Conservation (phyloP, 2,797 vertebrate genomes). For the Amniataba percoides region DNA sequence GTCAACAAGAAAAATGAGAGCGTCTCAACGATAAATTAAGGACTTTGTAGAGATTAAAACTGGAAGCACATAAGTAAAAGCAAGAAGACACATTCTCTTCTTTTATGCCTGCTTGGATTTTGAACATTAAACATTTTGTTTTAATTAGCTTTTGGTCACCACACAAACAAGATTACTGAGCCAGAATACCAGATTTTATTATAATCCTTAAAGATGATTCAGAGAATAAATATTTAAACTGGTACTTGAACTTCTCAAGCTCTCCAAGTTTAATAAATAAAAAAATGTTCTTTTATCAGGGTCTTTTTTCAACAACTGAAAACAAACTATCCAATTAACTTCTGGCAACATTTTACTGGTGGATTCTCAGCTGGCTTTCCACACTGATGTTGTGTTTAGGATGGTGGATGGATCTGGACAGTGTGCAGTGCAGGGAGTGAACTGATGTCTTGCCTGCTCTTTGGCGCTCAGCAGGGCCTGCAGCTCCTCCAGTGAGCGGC, state of each 20-base stretch:
- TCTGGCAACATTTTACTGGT: background rate
- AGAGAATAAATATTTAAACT: conserved; percentile 14
- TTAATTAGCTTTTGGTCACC: conserved; percentile 9
- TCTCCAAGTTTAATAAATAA: background rate
- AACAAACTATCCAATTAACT: conserved; percentile 10
- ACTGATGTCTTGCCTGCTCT: conserved; percentile 87
- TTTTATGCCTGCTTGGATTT: background rate
- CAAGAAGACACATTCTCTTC: background rate
- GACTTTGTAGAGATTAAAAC: background rate
- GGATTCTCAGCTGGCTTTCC: conserved; percentile 4
- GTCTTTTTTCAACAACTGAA: conserved; percentile 1
- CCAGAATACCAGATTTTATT: conserved; percentile 26
- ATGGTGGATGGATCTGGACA: conserved; percentile 28
- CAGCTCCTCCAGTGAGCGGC: conserved; percentile 89
- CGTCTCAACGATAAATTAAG: conserved; percentile 14
- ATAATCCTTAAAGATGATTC: conserved; percentile 17
- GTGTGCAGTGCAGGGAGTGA: conserved; percentile 12
- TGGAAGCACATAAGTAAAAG: background rate
- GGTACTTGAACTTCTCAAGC: conserved; percentile 4
- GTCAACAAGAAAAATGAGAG: conserved; percentile 20
- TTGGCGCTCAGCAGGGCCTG: conserved; percentile 91
- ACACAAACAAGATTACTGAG: conserved; percentile 30
- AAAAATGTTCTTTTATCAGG: background rate
- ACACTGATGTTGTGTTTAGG: background rate
- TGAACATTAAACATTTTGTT: conserved; percentile 4